Base-by-base conservation (phyloP, 2,888 invertebrate species). In the Ceraclea dissimilis region DNA sequence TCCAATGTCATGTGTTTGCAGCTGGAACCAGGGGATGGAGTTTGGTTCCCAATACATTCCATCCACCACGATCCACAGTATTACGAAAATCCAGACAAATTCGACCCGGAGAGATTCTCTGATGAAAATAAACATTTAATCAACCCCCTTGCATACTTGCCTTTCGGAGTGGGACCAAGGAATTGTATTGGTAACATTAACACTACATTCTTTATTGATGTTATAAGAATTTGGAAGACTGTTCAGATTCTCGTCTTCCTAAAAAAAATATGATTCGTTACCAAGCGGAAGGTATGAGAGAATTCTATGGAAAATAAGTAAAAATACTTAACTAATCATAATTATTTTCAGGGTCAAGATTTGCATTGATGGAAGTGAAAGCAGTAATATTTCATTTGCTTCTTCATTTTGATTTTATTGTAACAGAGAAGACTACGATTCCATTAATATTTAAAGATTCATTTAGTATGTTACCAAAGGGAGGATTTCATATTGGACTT, bases 321-420 rank as follows among this genome's bases (percentile, higher is more conserved):
- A n/a, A n/a, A n/a, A n/a, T n/a, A n/a, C n/a, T n/a, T n/a, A n/a
- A n/a, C n/a, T n/a, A n/a, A n/a, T n/a, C n/a, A n/a, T n/a, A n/a
- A n/a, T 44, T 51, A 17, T 16, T 26, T 62, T n/a, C 59, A 66
- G 66, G 63, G 6, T 62, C 62, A n/a, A 63, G 70, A 26, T 72
- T 72, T 55, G 70, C 71, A 0, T 57, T 66, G 10, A 62, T 66
- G 63, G 65, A 65, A 60, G 55, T 59, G 1, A 67, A 67, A 60
- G 57, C 64, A 39, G 56, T 63, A 11, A 52, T 66, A 2, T 61
- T 64, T 34, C 49, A 62, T 39, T 43, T 67, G 16, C 54, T 67
- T 21, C 49, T 54, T 2, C 57, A 62, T 47, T 67, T 66, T 61
- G 62, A 64, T 39, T 54, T 67, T 16, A 50, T 63, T 2, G 59